Evolutionary conservation across 37 sponge, comb jelly and placozoan species (phyloP), one percentile per base, ranked within the genome.

Genomic region (Ephydatia muelleri): DNA sequence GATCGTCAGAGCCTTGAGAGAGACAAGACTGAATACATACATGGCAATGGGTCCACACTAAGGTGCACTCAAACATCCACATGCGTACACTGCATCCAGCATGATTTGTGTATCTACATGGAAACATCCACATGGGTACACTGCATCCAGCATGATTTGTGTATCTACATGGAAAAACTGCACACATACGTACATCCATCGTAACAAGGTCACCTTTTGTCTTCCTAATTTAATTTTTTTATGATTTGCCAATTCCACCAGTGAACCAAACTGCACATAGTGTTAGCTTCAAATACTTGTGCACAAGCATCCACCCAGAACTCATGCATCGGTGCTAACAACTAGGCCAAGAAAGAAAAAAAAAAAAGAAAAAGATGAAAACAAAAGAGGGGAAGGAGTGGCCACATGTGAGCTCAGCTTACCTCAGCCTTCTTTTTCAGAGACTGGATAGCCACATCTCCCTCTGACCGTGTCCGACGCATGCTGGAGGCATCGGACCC

Each of bases 341-440:
- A 3, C 39, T n/a, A 8, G 43, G 47, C 11, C 34, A 73, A 2
- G 36, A 35, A 38, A 69, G 43, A 70, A 26, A 70, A 38, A 49
- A 49, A 39, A 12, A 72, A 23, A 35, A 14, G 80, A 23, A 35
- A 26, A 13, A 39, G 65, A 23, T 64, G 14, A n/a, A 37, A 16
- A 14, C 13, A 37, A 16, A 36, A 38, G 26, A 28, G 29, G 28
- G 13, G 66, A 65, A 14, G 29, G 72, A 14, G 21, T n/a, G 12
- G 29, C 25, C 27, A 71, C 29, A 25, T 14, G 33, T 34, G 31
- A 14, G 35, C 34, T 67, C 21, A n/a, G 71, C 91, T 65, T 27
- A 92, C 93, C 68, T 92, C 89, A 0, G 86, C 48, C 33, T 85
- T 78, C 80, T 92, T 92, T 83, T 85, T 76, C 12, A 92, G 79